Evolutionary conservation across 2,797 vertebrate genomes (phyloP).

Genomic region (Peromyscus aztecus): DNA sequence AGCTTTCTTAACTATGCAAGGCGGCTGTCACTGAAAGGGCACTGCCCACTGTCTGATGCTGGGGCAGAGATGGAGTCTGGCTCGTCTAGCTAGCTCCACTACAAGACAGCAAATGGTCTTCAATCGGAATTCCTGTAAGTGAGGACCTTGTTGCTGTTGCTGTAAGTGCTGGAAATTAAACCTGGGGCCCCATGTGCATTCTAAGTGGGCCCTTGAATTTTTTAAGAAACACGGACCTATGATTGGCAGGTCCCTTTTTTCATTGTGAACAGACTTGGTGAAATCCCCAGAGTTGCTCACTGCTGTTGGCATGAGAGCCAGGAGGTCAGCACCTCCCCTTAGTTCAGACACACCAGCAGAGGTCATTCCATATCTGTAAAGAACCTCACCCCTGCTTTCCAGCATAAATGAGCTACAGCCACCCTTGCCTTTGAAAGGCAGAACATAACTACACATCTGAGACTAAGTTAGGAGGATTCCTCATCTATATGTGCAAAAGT

Average conservation of each 20-base stretch:
- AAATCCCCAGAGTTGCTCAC: not conserved
- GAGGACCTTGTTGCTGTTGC: not conserved
- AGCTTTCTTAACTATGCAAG: slow-evolving; percentile 41
- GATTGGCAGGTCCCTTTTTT: not conserved
- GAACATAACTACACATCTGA: not conserved
- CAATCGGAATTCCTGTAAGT: not conserved
- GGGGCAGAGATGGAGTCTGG: not conserved
- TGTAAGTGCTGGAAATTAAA: not conserved
- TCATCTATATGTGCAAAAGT: not conserved
- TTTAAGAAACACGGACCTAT: not conserved
- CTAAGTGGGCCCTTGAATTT: not conserved
- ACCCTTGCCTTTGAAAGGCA: slow-evolving; percentile 24
- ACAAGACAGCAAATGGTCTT: slow-evolving; percentile 28
- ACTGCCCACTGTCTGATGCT: not conserved
- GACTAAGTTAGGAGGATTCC: slow-evolving; percentile 4
- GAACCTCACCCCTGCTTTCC: not conserved
- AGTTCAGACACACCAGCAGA: not conserved
- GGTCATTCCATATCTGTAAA: rapidly evolving
- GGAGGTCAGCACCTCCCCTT: not conserved
- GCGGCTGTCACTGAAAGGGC: not conserved
- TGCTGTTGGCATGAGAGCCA: not conserved
- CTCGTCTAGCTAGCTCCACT: not conserved
- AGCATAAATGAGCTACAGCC: not conserved
- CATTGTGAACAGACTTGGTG: not conserved
- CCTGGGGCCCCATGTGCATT: not conserved